Evolutionary conservation across 2,113 vertebrate genomes (phyloP).

Genomic region (Pituophis catenifer): DNA sequence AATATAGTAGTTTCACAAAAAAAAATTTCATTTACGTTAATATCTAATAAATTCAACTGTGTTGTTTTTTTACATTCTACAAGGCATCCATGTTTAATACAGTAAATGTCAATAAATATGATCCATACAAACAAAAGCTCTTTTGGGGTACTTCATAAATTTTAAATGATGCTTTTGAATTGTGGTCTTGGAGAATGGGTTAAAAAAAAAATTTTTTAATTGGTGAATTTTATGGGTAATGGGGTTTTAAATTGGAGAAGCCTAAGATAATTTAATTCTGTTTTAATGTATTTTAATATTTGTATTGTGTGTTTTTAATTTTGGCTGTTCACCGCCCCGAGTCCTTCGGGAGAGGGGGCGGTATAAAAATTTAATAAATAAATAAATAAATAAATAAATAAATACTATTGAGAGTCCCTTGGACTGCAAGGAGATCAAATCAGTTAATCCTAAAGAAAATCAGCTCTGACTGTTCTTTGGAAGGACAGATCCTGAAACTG

Average conservation of each 20-base stretch:
- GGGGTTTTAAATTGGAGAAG: too few relatives aligned
- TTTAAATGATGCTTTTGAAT: background rate
- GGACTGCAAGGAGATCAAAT: background rate
- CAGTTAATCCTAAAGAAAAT: background rate
- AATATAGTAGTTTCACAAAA: background rate
- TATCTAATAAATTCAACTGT: background rate
- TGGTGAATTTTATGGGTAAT: too few relatives aligned
- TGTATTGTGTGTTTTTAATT: too few relatives aligned
- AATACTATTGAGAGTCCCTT: background rate
- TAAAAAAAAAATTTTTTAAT: too few relatives aligned
- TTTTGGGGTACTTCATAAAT: background rate
- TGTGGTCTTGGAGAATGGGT: background rate
- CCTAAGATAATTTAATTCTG: too few relatives aligned
- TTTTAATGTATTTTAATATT: too few relatives aligned
- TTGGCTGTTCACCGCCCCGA: too few relatives aligned
- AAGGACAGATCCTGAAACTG: background rate
- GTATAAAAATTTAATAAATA: too few relatives aligned
- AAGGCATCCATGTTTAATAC: background rate
- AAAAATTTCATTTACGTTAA: background rate
- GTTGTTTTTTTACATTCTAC: background rate
- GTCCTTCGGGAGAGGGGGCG: too few relatives aligned
- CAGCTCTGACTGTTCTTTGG: background rate
- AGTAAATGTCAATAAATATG: background rate
- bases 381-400: too few relatives aligned
- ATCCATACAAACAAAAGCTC: background rate